Evolutionary conservation across 2,797 vertebrate genomes (phyloP), one percentile per base, ranked within the genome.

Genomic region (Scolopax bukidnonensis): DNA sequence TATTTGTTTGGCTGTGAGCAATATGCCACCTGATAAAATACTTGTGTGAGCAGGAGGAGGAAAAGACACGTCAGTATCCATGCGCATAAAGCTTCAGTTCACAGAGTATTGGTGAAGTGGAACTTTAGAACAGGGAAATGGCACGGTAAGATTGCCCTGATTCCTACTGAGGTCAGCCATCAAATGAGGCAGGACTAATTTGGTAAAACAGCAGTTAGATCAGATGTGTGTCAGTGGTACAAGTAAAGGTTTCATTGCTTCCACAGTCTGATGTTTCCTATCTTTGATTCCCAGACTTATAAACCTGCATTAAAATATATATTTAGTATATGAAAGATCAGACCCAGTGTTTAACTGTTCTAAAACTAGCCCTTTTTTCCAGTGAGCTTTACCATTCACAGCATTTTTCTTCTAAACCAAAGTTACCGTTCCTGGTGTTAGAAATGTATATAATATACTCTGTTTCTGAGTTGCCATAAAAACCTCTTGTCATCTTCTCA

Each of bases 1-100:
- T 57, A 27, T 91, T 91, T 94, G 63, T 93, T 96, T 93, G 75
- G 41, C 67, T 57, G 16, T 28, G 28, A 93, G 70, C 75, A 87
- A 48, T 64, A 78, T 75, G 65, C 45, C 95, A 85, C 74, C 90
- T 85, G 71, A 89, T 93, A 71, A 94, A 93, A 92, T 67, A 89
- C 68, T 80, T 57, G 24, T 41, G 13, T 25, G 48, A 93, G 60
- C 87, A 68, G 73, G 83, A 81, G 36, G 50, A 87, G 75, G 84
- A 91, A 73, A 79, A 78, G 61, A 54, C 4, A 4, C 7, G 12
- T 92, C 75, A 41, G 48, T 57, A 59, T 19, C 0, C 0, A 51
- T n/a, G 48, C 15, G 19, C 86, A 41, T 28, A 82, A 73, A 91
- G 56, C 59, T 73, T 85, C 78, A 53, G 60, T 92, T 87, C 89